A percentile compares a stretch with the other conserved stretches of the same genome.
These are phyloP conservation scores for Thalassoma bifasciatum DNA, from an alignment of 2,113 vertebrate genomes.

Conservation along the genomic window DNA sequence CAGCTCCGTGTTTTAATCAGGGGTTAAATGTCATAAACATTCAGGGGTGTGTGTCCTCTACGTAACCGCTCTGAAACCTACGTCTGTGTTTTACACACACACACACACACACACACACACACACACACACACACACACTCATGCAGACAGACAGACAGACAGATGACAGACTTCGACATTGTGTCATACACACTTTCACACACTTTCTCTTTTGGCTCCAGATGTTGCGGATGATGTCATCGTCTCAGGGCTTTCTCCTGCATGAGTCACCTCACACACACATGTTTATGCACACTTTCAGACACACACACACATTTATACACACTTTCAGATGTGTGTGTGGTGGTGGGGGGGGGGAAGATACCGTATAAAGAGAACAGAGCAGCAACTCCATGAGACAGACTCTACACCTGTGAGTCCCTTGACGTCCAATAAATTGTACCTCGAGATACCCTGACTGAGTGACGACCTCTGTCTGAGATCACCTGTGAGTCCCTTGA, in stretches of 20 bases:
- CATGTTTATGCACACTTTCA: neutral
- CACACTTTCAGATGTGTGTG: too few relatives aligned
- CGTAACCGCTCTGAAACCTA: too few relatives aligned
- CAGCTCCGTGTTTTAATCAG: too few relatives aligned
- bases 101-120: conserved; percentile 8
- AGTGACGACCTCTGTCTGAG: too few relatives aligned
- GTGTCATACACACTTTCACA: neutral
- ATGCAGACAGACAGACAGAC: neutral
- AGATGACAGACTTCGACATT: conserved; percentile 8
- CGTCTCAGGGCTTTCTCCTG: conserved; percentile 48
- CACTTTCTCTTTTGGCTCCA: conserved; percentile 39
- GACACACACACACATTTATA: neutral
- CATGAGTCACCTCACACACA: conserved; percentile 19
- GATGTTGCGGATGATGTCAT: conserved; percentile 51
- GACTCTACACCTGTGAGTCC: too few relatives aligned
- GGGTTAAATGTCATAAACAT: too few relatives aligned
- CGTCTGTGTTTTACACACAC: neutral
- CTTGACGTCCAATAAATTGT: too few relatives aligned
- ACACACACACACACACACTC: neutral
- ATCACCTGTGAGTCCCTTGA: too few relatives aligned
- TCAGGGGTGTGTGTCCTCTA: too few relatives aligned
- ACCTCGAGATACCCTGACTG: too few relatives aligned
- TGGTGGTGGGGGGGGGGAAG: too few relatives aligned
- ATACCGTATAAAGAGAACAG: neutral
- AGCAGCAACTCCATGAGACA: neutral